A percentile compares a stretch with the other conserved stretches of the same genome.
Evolutionary conservation across 2,797 vertebrate genomes (phyloP).

Genomic region (Eidolon dupreanum): DNA sequence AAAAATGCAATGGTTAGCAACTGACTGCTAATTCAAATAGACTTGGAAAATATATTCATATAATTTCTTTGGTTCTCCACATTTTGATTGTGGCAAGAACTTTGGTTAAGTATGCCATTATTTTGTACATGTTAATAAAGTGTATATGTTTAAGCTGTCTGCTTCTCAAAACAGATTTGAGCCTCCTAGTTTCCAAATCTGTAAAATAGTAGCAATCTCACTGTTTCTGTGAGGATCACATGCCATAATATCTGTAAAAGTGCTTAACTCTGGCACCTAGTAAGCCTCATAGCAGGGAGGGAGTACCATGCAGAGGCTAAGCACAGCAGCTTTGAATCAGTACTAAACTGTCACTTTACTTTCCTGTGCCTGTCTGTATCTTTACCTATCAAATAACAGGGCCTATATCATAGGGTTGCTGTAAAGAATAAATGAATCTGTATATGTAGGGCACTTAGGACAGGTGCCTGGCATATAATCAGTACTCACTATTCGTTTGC

Average conservation of each 20-base stretch:
- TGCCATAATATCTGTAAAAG: background rate
- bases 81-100: background rate
- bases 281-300: background rate
- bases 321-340: background rate
- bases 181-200: background rate
- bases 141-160: background rate
- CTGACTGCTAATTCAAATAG: background rate
- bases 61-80: background rate
- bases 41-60: background rate
- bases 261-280: background rate
- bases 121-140: background rate
- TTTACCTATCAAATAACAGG: background rate
- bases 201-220: background rate
- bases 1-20: background rate
- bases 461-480: background rate
- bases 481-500: background rate
- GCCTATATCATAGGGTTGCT: background rate
- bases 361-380: background rate
- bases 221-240: background rate
- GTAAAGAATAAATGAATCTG: background rate
- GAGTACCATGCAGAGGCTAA: fast-evolving
- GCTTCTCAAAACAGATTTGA: background rate
- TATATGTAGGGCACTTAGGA: background rate
- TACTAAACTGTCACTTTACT: background rate
- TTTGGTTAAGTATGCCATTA: background rate